Base-by-base conservation (phyloP, 2,113 vertebrate species). In the Morone chrysops region DNA sequence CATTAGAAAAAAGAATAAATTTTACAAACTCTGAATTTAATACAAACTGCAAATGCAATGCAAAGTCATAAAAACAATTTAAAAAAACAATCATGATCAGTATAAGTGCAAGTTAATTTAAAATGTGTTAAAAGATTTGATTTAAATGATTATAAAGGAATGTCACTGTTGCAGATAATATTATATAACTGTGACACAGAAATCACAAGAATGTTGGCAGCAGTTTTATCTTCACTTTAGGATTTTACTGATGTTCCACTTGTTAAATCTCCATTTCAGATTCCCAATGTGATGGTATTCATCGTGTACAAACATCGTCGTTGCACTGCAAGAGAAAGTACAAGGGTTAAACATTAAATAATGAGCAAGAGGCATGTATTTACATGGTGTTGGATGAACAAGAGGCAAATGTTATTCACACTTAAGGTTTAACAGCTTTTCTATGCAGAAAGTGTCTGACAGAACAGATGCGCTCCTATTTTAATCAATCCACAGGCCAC, bases 231-330 rank as follows among this genome's bases (percentile, higher is more conserved):
- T 73, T 80, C 17, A 84, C 62, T 60, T 36, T 1, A 43, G 43
- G 8, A 62, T 51, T 50, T 69, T 17, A 25, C 43, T 2, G 6
- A 54, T 5, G 43, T n/a, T 56, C 1, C 11, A 17, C 51, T 77
- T 82, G 43, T 43, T n/a, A 2, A 10, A 60, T 53, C 16, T 86
- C 12, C 18, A 67, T 47, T 70, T 80, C 25, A 25, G 65, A 48
- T 61, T 59, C 18, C 40, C 1, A 13, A 6, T 11, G 18, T 67
- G 43, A 20, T 6, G 40, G 13, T 72, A 78, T 70, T 94, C 90
- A 94, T 50, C 90, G 85, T 12, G 90, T 92, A 71, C 92, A 95
- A 63, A 94, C 85, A 2, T 95, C 95, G 61, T 93, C 91, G 4
- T 89, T 89, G 81, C 96, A 94, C 95, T 96, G 93, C 12, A 94